Evolutionary conservation across 2,888 invertebrate genomes (phyloP).

Genomic region (Tiliacea citrago): DNA sequence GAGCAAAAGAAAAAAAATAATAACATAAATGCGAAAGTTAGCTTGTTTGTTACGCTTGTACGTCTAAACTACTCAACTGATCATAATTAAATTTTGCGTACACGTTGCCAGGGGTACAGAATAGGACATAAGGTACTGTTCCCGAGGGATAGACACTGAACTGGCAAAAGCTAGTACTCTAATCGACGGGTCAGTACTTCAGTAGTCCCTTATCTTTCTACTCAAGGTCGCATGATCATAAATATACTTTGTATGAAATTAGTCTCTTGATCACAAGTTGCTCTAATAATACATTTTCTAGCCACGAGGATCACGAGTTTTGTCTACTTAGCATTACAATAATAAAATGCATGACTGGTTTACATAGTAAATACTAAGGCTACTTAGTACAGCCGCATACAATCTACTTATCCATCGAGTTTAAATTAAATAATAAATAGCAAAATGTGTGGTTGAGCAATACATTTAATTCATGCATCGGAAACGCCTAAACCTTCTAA

Average conservation of each 20-base stretch:
- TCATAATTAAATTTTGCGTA: no score
- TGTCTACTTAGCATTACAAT: conserved; percentile 20
- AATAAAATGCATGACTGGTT: not conserved
- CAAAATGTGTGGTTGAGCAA: not conserved
- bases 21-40: no score
- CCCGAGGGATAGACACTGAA: no score
- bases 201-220: not conserved
- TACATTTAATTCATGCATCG: not conserved
- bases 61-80: no score
- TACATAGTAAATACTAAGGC: not conserved
- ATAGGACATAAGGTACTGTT: no score
- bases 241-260: not conserved
- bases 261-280: conserved; percentile 3
- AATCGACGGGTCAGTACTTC: not conserved
- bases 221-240: not conserved
- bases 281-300: conserved; percentile 6
- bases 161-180: no score
- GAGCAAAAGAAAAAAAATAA: no score
- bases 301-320: conserved; percentile 32
- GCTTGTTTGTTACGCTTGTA: no score
- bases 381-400: not conserved
- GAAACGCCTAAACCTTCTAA: not conserved
- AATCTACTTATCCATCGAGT: not conserved
- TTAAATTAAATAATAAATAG: not conserved
- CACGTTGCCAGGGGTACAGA: no score